Evolutionary conservation across 2,888 invertebrate species (phyloP), one percentile per base, ranked within the genome.

Genomic region (Thecocarcelia acutangulata): DNA sequence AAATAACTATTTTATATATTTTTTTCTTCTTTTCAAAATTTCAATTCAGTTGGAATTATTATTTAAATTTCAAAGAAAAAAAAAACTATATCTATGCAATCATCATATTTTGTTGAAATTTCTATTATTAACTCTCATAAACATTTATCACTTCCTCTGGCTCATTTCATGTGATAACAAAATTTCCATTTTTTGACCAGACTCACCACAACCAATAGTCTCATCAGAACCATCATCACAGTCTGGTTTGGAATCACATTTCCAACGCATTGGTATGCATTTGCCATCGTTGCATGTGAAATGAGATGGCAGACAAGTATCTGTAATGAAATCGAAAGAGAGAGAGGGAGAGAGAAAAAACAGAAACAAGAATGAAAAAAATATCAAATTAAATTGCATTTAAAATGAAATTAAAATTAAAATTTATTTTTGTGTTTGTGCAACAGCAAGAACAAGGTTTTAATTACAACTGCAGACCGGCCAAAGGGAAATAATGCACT

Each of bases 141-240:
- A 58, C 58, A 74, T 58, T 74, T 58, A 56, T 11, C 46, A 66
- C 40, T 56, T 63, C 46, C 33, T 42, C 37, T 24, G 13, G 56
- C n/a, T 56, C 37, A 48, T 40, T 63, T 8, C 56, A 64, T 28
- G 42, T 21, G 15, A 63, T 37, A 56, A 40, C 15, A 37, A 63
- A 44, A 19, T 37, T 42, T 37, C 66, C 11, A 48, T 50, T 52
- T 59, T 13, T 66, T 19, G 3, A 37, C 58, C 59, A 66, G 69
- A 87, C 90, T 91, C 88, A 92, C 92, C 90, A 87, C 94, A 94
- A 81, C 92, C 92, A 75, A 88, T 88, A 75, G 91, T 91, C 89
- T 94, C 94, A 88, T 94, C 93, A 75, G 93, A 93, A 74, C 92
- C 92, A 89, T 94, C 93, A 73, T 90, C 90, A 87, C 94, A 94